Base-by-base conservation (phyloP, 2,888 invertebrate genomes). In the Cosmia trapezina region DNA sequence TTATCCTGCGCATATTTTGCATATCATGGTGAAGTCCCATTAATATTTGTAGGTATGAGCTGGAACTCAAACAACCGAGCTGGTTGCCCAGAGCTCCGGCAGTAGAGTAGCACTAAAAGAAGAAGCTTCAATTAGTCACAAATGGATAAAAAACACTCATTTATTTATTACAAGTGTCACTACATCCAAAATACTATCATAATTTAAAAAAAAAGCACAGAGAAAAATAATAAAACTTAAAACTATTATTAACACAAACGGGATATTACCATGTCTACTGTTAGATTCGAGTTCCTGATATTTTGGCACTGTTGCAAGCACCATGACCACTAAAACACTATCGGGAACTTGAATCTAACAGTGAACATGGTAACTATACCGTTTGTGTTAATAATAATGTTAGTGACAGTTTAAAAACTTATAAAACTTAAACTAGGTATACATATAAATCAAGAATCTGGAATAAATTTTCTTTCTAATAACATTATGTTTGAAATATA, bases 121-220 rank as follows among this genome's bases (percentile, higher is more conserved):
- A 74, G 78, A 78, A 49, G n/a, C 60, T 49, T 49, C 17, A 49
- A 49, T 78, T 78, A 75, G 54, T 74, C n/a, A 53, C 53, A 47
- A 69, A 33, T 60, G 6, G 12, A 33, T 33, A 47, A 33, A 33
- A 47, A 53, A 7, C 4, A 57, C 12, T 41, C 1, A 28, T 45
- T 41, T 0, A 28, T 45, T 71, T 77, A 33, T 9, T 51, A 51
- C 19, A 33, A 49, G 43, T 64, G 19, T 57, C 6, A 22, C 49
- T 67, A 76, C 22, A 33, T 72, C 9, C 5, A 70, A 53, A 62
- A 41, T 59, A 59, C 28, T 37, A 59, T 17, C 11, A n/a, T n/a
- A n/a, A 33, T n/a, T 6, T 57, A 6, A 56, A 65, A 54, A 57
- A 45, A 37, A 7, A 57, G 45, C 28, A 17, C 12, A 43, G 12